Evolutionary conservation across 2,888 invertebrate species (phyloP).

Genomic region (Tenthredo notha): DNA sequence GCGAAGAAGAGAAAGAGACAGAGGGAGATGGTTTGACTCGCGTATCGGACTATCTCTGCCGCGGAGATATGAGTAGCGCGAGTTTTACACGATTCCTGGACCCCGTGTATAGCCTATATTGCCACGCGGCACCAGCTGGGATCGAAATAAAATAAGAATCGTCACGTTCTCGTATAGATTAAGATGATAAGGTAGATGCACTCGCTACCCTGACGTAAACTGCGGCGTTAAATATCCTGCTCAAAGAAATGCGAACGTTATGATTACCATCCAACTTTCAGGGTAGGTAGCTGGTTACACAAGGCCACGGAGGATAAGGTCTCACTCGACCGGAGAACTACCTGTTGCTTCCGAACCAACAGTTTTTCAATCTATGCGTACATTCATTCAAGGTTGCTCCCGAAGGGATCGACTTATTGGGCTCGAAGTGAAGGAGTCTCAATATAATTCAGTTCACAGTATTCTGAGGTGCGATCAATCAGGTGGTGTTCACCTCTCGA

Average conservation of each 20-base stretch:
- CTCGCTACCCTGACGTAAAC: background rate
- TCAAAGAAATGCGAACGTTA: background rate
- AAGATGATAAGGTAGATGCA: background rate
- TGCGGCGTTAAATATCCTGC: constrained; percentile 1
- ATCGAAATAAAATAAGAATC: constrained; percentile 2
- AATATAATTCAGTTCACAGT: too few relatives aligned
- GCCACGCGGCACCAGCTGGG: background rate
- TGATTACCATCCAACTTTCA: background rate
- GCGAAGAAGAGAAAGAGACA: constrained; percentile 13
- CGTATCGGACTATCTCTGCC: background rate
- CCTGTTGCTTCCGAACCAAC: constrained; percentile 22
- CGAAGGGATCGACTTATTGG: background rate
- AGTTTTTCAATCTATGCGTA: constrained; percentile 34
- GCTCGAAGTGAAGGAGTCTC: background rate
- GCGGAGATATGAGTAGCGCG: background rate
- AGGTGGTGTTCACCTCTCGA: too few relatives aligned
- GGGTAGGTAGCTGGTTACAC: background rate
- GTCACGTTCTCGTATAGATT: constrained; percentile 25
- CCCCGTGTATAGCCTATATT: background rate
- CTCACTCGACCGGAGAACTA: background rate
- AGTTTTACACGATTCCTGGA: background rate
- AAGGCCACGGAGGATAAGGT: background rate
- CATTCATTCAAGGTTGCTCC: background rate
- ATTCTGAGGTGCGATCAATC: too few relatives aligned
- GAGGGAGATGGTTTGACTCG: constrained; percentile 6